A percentile compares a stretch with the other conserved stretches of the same genome.
Conservation (phyloP, 2,797 vertebrate species). For the Ceryle rudis region DNA sequence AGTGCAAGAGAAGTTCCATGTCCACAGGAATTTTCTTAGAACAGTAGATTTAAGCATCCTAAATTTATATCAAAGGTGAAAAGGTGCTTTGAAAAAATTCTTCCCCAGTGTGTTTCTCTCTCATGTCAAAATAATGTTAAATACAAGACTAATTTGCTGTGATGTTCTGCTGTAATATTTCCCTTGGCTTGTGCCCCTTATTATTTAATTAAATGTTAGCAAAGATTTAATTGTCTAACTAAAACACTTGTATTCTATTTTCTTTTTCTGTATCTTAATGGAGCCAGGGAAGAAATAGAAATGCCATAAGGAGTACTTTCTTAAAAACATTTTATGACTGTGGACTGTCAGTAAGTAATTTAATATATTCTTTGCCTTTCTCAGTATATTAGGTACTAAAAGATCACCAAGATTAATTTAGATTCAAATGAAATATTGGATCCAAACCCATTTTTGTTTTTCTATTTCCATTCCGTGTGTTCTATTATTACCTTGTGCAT, state of each 20-base stretch:
- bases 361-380: neutral
- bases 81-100: conserved; percentile 13
- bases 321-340: neutral
- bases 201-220: conserved; percentile 33
- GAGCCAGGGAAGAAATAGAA: neutral
- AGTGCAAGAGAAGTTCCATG: neutral
- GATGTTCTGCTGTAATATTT: conserved; percentile 4
- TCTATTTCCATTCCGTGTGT: neutral
- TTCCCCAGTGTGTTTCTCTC: neutral
- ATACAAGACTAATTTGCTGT: conserved; percentile 4
- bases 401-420: neutral
- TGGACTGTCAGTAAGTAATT: conserved; percentile 8
- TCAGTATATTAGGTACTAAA: neutral
- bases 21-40: neutral
- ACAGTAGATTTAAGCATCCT: neutral
- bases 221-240: conserved; percentile 3
- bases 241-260: neutral
- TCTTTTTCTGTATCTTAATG: neutral
- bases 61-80: conserved; percentile 34
- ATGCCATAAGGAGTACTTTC: neutral
- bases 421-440: neutral
- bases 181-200: neutral
- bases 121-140: conserved; percentile 20
- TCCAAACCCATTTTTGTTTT: neutral
- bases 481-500: neutral